Evolutionary conservation across 2,888 invertebrate genomes (phyloP).

Genomic region (Therioaphis trifolii): DNA sequence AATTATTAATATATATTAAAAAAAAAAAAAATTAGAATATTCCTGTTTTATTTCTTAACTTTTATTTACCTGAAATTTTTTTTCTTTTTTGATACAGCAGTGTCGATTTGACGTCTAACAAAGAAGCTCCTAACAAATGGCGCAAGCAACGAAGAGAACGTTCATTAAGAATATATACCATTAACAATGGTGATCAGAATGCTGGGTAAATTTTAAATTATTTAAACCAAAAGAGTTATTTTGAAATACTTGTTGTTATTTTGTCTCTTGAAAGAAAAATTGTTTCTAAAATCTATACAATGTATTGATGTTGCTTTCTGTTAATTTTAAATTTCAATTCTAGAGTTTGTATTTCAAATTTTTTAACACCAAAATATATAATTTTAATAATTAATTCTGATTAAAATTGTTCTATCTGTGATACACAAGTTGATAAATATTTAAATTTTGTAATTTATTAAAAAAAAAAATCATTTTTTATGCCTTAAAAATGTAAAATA

Average conservation of each 20-base stretch:
- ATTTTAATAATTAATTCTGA: slow-evolving; percentile 8
- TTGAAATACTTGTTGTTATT: slow-evolving; percentile 22
- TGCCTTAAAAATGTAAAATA: slow-evolving; percentile 28
- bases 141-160: slow-evolving; percentile 44
- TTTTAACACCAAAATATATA: slow-evolving; percentile 12
- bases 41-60: not conserved
- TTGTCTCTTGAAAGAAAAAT: not conserved
- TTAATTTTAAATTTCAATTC: slow-evolving; percentile 15
- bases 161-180: slow-evolving; percentile 45
- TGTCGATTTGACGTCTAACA: not conserved
- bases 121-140: slow-evolving; percentile 6
- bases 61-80: not conserved
- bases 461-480: slow-evolving; percentile 19
- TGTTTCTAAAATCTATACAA: slow-evolving; percentile 17
- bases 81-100: slow-evolving; percentile 8
- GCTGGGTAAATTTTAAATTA: not conserved
- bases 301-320: not conserved
- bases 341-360: slow-evolving; percentile 1
- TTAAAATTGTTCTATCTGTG: slow-evolving; percentile 38
- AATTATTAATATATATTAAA: not conserved
- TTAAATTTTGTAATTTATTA: slow-evolving; percentile 40
- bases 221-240: slow-evolving; percentile 20
- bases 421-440: slow-evolving; percentile 53
- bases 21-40: too few relatives aligned
- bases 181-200: slow-evolving; percentile 37